A percentile compares a stretch with the other conserved stretches of the same genome.
phyloP scores from a whole-genome alignment of 37 sponge, comb jelly and placozoan genomes.

The Corticium candelabrum region DNA sequence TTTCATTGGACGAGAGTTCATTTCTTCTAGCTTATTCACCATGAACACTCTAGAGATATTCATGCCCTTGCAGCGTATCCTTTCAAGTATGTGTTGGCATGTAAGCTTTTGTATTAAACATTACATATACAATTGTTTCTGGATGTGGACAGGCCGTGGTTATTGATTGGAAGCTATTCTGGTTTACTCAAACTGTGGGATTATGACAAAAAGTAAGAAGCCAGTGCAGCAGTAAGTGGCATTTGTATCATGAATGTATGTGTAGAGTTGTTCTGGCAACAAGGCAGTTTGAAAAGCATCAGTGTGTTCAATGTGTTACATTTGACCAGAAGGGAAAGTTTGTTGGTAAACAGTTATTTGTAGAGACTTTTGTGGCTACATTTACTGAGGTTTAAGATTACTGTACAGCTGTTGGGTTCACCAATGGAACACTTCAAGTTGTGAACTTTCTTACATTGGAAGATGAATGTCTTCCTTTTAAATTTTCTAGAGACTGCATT shows the following conservation, averaged over 20 bases:
- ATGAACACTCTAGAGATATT: constrained; percentile 60
- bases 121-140: not conserved
- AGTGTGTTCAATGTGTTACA: constrained; percentile 47
- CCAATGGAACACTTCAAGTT: constrained; percentile 57
- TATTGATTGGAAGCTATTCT: constrained; percentile 77
- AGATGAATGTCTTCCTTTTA: constrained; percentile 46
- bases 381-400: not conserved
- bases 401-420: constrained; percentile 73
- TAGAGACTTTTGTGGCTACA: no score
- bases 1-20: not conserved
- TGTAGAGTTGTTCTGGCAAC: constrained; percentile 31
- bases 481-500: constrained; percentile 66
- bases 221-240: not conserved
- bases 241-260: not conserved
- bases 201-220: constrained; percentile 62
- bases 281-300: constrained; percentile 41
- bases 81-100: constrained; percentile 12
- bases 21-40: constrained; percentile 10
- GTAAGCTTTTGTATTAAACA: not conserved
- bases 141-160: constrained; percentile 31
- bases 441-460: constrained; percentile 67
- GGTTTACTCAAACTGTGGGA: constrained; percentile 87
- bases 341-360: constrained; percentile 33
- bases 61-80: constrained; percentile 81
- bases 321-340: constrained; percentile 61